Evolutionary conservation across 92 coral and sea anemone genomes (phyloP).

Genomic region (Pocillopora grandis): DNA sequence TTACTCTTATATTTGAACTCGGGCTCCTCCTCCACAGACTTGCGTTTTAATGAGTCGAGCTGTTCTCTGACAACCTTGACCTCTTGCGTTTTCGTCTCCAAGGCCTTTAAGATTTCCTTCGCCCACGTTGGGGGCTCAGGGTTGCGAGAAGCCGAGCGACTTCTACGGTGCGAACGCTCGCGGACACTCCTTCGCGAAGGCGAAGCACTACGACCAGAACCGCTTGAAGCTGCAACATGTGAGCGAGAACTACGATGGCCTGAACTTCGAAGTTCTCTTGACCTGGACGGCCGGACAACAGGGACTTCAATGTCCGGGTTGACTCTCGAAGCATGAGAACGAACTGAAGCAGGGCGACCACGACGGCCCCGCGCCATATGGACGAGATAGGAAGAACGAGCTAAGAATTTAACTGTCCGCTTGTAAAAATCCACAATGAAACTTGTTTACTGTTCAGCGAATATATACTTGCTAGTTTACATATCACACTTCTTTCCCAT

Average conservation of each 20-base stretch:
- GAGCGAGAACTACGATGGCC: too few species aligned
- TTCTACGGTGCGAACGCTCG: conserved; percentile 27
- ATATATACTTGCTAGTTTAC: too few species aligned
- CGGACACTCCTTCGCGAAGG: conserved; percentile 13
- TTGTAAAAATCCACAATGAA: not conserved
- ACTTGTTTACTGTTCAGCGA: too few species aligned
- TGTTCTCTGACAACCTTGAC: conserved; percentile 23
- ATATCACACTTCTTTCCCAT: too few species aligned
- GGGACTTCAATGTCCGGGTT: conserved; percentile 5
- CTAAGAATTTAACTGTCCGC: conserved; percentile 33
- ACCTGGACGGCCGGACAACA: conserved; percentile 22
- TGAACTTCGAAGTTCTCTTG: too few species aligned
- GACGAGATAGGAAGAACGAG: conserved; percentile 7
- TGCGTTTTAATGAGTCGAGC: conserved; percentile 25
- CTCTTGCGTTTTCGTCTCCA: conserved; percentile 27
- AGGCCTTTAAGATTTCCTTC: conserved; percentile 17
- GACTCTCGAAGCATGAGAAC: not conserved
- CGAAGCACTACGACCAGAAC: conserved; percentile 5
- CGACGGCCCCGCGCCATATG: conserved; percentile 12
- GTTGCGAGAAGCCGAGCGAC: conserved; percentile 10
- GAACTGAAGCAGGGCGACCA: conserved; percentile 34
- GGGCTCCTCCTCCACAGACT: conserved; percentile 24
- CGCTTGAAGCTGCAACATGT: conserved; percentile 26
- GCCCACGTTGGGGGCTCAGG: conserved; percentile 33
- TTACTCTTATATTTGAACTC: conserved; percentile 30